Evolutionary conservation across 2,797 vertebrate genomes (phyloP).

Genomic region (Pangasius macronema): DNA sequence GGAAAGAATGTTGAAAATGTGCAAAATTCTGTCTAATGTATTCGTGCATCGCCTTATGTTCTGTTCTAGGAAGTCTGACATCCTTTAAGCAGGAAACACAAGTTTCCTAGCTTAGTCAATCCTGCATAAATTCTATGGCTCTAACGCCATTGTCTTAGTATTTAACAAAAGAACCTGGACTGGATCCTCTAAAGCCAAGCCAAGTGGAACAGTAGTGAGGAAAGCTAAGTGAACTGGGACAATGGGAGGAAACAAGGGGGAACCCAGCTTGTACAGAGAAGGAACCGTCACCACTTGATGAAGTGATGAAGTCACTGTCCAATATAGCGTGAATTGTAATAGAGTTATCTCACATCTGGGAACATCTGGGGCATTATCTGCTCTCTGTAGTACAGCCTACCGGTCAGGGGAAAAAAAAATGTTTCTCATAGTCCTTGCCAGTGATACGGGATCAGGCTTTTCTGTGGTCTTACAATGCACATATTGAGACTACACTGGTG

Average conservation of each 20-base stretch:
- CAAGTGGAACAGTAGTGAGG: conserved; percentile 32
- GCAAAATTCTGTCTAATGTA: neutral
- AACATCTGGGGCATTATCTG: conserved; percentile 33
- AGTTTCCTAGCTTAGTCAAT: conserved; percentile 35
- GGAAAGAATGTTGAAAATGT: neutral
- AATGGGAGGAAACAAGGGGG: conserved; percentile 54
- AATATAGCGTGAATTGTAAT: conserved; percentile 12
- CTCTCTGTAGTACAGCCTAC: conserved; percentile 12
- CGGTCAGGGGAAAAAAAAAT: neutral
- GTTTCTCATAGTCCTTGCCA: conserved; percentile 35
- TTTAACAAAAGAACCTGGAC: conserved; percentile 42
- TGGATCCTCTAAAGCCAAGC: conserved; percentile 22
- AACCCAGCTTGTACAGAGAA: conserved; percentile 23
- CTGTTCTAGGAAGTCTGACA: conserved; percentile 25
- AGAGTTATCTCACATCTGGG: conserved; percentile 20
- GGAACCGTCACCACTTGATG: conserved; percentile 21
- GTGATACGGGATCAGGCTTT: conserved; percentile 22
- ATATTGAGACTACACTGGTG: conserved; percentile 33
- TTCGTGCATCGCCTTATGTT: neutral
- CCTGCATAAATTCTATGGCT: conserved; percentile 29
- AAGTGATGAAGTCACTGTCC: conserved; percentile 43
- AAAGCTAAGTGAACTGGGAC: conserved; percentile 38
- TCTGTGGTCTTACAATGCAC: conserved; percentile 31
- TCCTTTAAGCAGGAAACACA: conserved; percentile 41
- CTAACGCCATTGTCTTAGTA: conserved; percentile 36